Conservation (phyloP, 2,888 invertebrate genomes). For the Therioaphis trifolii region DNA sequence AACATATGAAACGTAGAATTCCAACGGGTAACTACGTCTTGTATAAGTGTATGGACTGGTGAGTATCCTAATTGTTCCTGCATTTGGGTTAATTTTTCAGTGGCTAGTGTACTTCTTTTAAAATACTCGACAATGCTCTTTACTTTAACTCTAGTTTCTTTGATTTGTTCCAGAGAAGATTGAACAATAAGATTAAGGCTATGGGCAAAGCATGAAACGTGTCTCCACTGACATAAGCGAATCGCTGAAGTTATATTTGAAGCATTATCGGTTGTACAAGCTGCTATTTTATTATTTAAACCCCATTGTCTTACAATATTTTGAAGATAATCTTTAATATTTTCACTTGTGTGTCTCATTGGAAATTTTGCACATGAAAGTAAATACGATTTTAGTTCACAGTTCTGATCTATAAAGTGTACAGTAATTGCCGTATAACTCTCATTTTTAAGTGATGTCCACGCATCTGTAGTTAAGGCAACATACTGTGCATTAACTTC, state of each 20-base stretch:
- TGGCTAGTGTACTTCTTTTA: conserved; percentile 32
- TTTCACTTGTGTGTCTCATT: conserved; percentile 19
- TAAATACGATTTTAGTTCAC: conserved; percentile 64
- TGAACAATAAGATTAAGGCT: no score
- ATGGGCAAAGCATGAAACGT: conserved; percentile 41
- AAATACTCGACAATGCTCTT: conserved; percentile 47
- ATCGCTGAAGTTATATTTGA: conserved; percentile 28
- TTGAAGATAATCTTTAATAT: conserved; percentile 35
- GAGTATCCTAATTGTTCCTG: conserved; percentile 40
- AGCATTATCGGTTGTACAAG: conserved; percentile 36
- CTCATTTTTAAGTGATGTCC: conserved; percentile 67
- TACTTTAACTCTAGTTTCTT: conserved; percentile 33
- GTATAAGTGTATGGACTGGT: conserved; percentile 13
- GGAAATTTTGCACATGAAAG: conserved; percentile 64
- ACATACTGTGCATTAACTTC: conserved; percentile 63
- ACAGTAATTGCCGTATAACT: conserved; percentile 67
- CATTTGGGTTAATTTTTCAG: conserved; percentile 33
- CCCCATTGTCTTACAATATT: conserved; percentile 57
- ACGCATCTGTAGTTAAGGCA: conserved; percentile 67
- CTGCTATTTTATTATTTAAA: conserved; percentile 22
- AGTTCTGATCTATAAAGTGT: conserved; percentile 64
- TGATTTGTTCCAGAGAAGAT: conserved; percentile 39
- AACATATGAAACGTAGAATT: conserved; percentile 42
- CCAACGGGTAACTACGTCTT: no score
- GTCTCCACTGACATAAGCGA: conserved; percentile 32